These are phyloP conservation scores for Stramonita haemastoma DNA, from an alignment of 2,888 invertebrate species.

Conservation along the genomic window DNA sequence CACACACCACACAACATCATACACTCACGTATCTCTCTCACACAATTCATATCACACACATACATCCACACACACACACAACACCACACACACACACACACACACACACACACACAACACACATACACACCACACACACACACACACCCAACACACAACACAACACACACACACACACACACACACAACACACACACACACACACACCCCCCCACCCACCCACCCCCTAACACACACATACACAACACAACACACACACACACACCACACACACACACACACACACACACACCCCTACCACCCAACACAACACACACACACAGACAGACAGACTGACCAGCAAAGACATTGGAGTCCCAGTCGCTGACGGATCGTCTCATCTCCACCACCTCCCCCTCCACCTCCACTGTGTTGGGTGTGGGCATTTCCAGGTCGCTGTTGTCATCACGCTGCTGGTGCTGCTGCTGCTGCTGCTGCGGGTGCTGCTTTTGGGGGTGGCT, in stretches of 20 bases:
- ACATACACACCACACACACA: slow-evolving; percentile 2
- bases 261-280: slow-evolving; percentile 3
- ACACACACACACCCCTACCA: slow-evolving; percentile 1
- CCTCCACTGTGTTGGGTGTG: slow-evolving; percentile 23
- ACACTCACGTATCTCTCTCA: too few relatives aligned
- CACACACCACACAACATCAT: too few relatives aligned
- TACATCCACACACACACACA: too few relatives aligned
- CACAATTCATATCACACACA: too few relatives aligned
- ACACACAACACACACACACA: neutral
- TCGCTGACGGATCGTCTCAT: slow-evolving; percentile 47
- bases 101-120: slow-evolving; percentile 18
- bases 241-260: neutral
- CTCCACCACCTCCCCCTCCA: slow-evolving; percentile 44
- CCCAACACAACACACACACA: slow-evolving; percentile 12
- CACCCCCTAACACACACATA: neutral
- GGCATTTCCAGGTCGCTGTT: neutral
- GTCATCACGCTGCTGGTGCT: slow-evolving; percentile 24
- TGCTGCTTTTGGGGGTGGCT: neutral
- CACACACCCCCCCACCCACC: neutral
- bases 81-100: neutral
- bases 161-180: neutral
- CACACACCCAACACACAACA: too few relatives aligned
- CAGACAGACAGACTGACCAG: slow-evolving; percentile 35
- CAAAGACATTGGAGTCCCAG: slow-evolving; percentile 49
- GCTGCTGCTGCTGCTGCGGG: neutral